phyloP scores from a whole-genome alignment of 2,113 vertebrate genomes.

The Antechinus stuartii region DNA sequence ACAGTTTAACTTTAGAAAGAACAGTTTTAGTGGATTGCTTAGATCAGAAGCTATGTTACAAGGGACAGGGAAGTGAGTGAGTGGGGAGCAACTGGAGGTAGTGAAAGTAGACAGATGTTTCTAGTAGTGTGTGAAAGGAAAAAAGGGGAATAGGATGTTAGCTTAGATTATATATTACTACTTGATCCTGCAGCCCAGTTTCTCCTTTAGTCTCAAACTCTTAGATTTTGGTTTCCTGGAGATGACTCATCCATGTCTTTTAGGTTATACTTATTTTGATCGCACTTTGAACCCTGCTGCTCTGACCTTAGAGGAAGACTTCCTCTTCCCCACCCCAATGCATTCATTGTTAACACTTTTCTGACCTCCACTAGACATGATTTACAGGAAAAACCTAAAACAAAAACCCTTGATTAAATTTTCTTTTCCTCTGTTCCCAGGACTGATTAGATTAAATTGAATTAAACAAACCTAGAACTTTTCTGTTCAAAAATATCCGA shows the following conservation, averaged over 20 bases:
- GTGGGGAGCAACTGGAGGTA: neutral
- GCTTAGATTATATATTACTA: neutral
- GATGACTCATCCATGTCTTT: neutral
- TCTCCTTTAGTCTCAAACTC: neutral
- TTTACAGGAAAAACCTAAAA: neutral
- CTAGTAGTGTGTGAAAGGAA: neutral
- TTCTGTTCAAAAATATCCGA: fast-evolving
- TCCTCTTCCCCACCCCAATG: neutral
- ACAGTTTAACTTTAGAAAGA: neutral
- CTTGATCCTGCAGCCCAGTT: neutral
- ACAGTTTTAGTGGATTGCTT: neutral
- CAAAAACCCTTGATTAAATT: neutral
- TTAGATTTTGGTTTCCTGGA: neutral
- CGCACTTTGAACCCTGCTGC: neutral
- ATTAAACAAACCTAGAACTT: neutral
- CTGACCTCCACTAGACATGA: neutral
- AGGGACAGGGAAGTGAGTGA: neutral
- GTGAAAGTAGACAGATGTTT: neutral
- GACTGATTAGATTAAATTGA: neutral
- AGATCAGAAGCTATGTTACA: neutral
- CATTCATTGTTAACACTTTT: neutral
- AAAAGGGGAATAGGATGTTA: neutral
- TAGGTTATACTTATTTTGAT: neutral
- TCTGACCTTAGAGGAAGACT: neutral
- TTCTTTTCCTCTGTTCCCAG: neutral